A percentile compares a stretch with the other conserved stretches of the same genome.
Evolutionary conservation across 2,888 invertebrate species (phyloP).

Genomic region (Drosophila emarginata): DNA sequence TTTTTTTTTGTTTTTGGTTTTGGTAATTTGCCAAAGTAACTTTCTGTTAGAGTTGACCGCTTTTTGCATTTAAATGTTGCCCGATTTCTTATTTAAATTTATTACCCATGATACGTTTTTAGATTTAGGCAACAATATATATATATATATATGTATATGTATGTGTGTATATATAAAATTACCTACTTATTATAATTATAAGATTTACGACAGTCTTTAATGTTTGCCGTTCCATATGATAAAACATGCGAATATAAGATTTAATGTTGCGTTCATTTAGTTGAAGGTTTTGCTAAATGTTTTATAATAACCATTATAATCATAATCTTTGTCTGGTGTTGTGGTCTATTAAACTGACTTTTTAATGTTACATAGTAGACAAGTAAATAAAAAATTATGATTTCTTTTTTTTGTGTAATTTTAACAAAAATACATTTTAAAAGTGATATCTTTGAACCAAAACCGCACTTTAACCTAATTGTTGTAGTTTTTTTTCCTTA

Average conservation of each 20-base stretch:
- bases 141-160: neutral
- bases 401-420: neutral
- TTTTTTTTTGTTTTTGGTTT: slow-evolving; percentile 16
- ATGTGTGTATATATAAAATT: slow-evolving; percentile 8
- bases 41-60: slow-evolving; percentile 11
- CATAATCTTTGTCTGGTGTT: neutral
- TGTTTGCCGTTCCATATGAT: slow-evolving; percentile 17
- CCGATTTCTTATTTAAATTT: slow-evolving; percentile 7
- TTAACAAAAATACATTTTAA: neutral
- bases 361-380: neutral
- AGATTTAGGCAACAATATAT: slow-evolving; percentile 21
- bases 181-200: slow-evolving; percentile 15
- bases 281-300: slow-evolving; percentile 12
- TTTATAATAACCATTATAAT: slow-evolving; percentile 6
- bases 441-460: no score
- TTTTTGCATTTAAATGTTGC: neutral
- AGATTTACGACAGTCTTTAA: slow-evolving; percentile 30
- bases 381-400: neutral
- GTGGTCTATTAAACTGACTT: slow-evolving; percentile 2
- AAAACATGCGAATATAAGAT: slow-evolving; percentile 14
- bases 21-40: slow-evolving; percentile 18
- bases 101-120: slow-evolving; percentile 29
- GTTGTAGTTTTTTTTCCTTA: neutral
- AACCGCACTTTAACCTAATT: neutral
- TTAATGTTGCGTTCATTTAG: neutral